Evolutionary conservation across 2,888 invertebrate species (phyloP).

Genomic region (Tipula unca): DNA sequence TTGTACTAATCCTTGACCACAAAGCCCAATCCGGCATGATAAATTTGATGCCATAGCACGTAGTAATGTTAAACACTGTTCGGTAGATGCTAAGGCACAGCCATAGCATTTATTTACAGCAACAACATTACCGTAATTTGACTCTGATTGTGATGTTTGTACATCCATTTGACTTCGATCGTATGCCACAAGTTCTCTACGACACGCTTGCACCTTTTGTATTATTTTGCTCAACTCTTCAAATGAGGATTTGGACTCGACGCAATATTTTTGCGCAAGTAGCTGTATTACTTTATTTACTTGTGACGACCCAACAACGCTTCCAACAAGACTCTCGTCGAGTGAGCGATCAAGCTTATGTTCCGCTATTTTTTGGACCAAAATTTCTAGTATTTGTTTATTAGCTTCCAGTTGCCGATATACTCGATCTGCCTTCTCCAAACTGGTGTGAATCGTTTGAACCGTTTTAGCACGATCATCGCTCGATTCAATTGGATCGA

Average conservation of each 20-base stretch:
- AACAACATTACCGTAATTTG: conserved; percentile 30
- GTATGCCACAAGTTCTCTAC: conserved; percentile 82
- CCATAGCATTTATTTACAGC: conserved; percentile 68
- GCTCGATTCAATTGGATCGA: conserved; percentile 94
- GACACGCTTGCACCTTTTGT: conserved; percentile 83
- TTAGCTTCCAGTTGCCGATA: conserved; percentile 85
- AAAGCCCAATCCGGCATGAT: conserved; percentile 64
- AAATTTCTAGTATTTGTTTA: conserved; percentile 79
- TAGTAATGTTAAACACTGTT: conserved; percentile 85
- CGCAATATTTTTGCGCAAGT: conserved; percentile 89
- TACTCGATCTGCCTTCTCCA: conserved; percentile 91
- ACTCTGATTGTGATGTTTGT: conserved; percentile 29
- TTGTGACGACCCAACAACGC: conserved; percentile 48
- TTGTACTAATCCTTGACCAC: conserved; percentile 77
- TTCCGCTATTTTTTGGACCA: conserved; percentile 80
- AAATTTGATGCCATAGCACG: conserved; percentile 79
- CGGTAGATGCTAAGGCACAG: conserved; percentile 82
- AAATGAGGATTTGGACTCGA: conserved; percentile 88
- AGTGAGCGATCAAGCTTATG: conserved; percentile 61
- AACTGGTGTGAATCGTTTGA: conserved; percentile 75
- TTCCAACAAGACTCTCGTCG: conserved; percentile 42
- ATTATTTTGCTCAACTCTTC: conserved; percentile 88
- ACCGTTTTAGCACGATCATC: conserved; percentile 95
- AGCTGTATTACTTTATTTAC: conserved; percentile 91
- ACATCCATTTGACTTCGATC: conserved; percentile 73